These are phyloP conservation scores for Podotricha telesiphe DNA, from an alignment of 2,888 invertebrate genomes.

Conservation along the genomic window DNA sequence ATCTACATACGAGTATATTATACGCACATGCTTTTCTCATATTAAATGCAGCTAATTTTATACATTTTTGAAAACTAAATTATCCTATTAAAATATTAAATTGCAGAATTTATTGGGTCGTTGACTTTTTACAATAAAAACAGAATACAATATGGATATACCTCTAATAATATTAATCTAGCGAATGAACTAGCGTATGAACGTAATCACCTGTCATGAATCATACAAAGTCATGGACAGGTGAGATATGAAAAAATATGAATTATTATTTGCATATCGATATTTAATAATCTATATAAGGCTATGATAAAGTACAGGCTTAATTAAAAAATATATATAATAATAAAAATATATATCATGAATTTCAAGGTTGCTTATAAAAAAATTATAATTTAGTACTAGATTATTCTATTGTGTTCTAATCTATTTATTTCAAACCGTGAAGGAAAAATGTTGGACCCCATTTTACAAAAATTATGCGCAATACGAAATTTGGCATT, in stretches of 20 bases:
- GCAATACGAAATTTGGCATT: too few relatives aligned
- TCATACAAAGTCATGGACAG: constrained; percentile 11
- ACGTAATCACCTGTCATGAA: constrained; percentile 10
- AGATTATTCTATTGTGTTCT: too few relatives aligned
- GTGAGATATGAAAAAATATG: not conserved
- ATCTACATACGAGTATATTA: too few relatives aligned
- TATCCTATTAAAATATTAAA: not conserved
- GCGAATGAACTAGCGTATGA: not conserved
- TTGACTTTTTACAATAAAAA: constrained; percentile 17
- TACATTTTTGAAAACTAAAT: too few relatives aligned
- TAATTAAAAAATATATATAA: not conserved
- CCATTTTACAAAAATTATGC: too few relatives aligned
- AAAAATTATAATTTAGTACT: not conserved
- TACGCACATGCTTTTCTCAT: too few relatives aligned
- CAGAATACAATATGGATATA: constrained; percentile 10
- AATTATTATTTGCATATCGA: constrained; percentile 1
- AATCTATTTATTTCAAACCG: too few relatives aligned
- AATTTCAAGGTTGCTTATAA: not conserved
- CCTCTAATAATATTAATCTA: too few relatives aligned
- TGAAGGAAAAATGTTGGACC: too few relatives aligned
- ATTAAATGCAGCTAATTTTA: too few relatives aligned
- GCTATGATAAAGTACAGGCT: not conserved
- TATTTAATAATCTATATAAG: constrained; percentile 1
- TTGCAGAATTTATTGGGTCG: constrained; percentile 1
- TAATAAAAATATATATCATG: not conserved